Percentiles rank a stretch among this genome's conserved stretches.
Conservation (phyloP, 2,113 vertebrate species). For the Crotophaga sulcirostris region DNA sequence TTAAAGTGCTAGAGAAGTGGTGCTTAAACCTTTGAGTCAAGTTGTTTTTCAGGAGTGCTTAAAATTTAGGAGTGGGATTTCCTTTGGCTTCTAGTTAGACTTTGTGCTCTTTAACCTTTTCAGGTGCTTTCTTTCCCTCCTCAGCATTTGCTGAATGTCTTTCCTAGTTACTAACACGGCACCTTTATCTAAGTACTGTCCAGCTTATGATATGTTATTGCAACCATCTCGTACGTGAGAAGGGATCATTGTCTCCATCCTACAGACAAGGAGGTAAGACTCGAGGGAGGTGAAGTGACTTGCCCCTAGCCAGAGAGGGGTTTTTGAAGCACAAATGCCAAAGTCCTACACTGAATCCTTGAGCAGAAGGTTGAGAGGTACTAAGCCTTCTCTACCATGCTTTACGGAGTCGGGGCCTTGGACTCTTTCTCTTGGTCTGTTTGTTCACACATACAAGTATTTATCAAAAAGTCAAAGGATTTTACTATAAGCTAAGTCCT, state of each 20-base stretch:
- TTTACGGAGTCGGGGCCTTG: not conserved
- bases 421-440: not conserved
- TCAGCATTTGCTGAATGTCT: not conserved
- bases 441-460: not conserved
- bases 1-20: not conserved
- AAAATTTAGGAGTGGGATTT: not conserved
- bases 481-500: not conserved
- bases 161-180: not conserved
- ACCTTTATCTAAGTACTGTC: not conserved
- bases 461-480: not conserved
- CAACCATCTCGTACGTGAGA: not conserved
- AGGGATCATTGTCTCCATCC: not conserved
- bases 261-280: not conserved
- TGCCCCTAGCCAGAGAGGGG: not conserved
- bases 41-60: not conserved
- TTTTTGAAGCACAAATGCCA: not conserved
- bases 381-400: rapidly evolving
- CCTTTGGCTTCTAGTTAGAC: not conserved
- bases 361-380: not conserved
- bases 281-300: not conserved
- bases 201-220: not conserved
- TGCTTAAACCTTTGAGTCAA: conserved; percentile 7
- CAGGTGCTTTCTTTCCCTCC: not conserved
- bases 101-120: conserved; percentile 14
- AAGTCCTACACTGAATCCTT: not conserved